Conservation (phyloP, 2,797 vertebrate genomes). For the Centropyge bicolor region DNA sequence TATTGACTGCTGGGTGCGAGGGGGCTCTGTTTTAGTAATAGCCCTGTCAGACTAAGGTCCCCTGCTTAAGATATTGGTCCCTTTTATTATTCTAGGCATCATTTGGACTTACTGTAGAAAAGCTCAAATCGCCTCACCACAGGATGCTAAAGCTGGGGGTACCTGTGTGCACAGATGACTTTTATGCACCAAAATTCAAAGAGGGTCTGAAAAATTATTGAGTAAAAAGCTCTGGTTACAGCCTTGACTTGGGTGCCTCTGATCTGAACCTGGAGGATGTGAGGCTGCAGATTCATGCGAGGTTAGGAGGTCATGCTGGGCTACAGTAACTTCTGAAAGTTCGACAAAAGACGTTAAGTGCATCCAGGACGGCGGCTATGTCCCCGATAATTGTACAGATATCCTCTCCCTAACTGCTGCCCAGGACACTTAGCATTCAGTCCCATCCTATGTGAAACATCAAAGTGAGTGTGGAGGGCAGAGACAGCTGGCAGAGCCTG, state of each 20-base stretch:
- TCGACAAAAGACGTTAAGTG: slow-evolving; percentile 41
- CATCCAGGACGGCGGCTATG: slow-evolving; percentile 47
- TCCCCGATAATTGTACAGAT: slow-evolving; percentile 60
- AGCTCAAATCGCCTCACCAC: slow-evolving; percentile 17
- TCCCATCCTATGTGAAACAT: slow-evolving; percentile 72
- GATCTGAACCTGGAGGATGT: slow-evolving; percentile 16
- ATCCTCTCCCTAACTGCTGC: slow-evolving; percentile 49
- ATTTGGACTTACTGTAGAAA: slow-evolving; percentile 49
- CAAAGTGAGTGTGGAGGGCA: slow-evolving; percentile 75
- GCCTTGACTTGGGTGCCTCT: background rate
- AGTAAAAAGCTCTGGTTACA: slow-evolving; percentile 3
- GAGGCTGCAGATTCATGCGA: slow-evolving; percentile 13
- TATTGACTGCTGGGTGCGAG: slow-evolving; percentile 67
- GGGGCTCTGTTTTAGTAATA: slow-evolving; percentile 72
- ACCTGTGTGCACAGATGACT: slow-evolving; percentile 29
- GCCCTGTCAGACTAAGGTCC: slow-evolving; percentile 54
- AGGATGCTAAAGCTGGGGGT: slow-evolving; percentile 8
- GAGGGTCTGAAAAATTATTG: slow-evolving; percentile 4
- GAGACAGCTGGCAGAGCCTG: slow-evolving; percentile 75
- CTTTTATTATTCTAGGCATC: slow-evolving; percentile 57
- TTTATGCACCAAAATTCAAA: slow-evolving; percentile 25
- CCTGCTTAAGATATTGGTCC: slow-evolving; percentile 52
- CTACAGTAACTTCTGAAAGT: slow-evolving; percentile 28
- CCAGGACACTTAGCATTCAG: slow-evolving; percentile 76
- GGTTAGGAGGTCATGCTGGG: slow-evolving; percentile 1